phyloP scores from a whole-genome alignment of 2,888 invertebrate species.

The Tachina lurida region DNA sequence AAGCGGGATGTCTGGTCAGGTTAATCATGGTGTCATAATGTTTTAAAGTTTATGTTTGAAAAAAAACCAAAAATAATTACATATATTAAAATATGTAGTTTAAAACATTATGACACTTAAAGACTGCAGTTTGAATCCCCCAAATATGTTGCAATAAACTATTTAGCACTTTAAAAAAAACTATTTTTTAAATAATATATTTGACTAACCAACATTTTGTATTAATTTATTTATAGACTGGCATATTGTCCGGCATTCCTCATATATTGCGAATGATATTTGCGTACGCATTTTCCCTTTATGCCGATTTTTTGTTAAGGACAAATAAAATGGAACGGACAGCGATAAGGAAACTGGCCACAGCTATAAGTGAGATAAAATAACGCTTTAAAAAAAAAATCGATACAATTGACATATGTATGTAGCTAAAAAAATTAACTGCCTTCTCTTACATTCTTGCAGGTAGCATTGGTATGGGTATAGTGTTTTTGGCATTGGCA shows the following conservation, averaged over 20 bases:
- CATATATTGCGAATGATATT: slow-evolving; percentile 86
- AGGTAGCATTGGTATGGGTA: slow-evolving; percentile 86
- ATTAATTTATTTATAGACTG: slow-evolving; percentile 80
- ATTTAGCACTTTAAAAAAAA: too few species aligned
- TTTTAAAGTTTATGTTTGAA: too few species aligned
- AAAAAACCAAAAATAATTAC: too few species aligned
- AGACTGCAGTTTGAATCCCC: too few species aligned
- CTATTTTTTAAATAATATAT: neutral
- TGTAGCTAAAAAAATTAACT: neutral
- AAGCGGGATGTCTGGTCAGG: too few species aligned
- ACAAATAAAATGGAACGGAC: slow-evolving; percentile 85
- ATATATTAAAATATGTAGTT: too few species aligned
- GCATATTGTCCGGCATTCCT: slow-evolving; percentile 86
- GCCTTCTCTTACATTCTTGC: slow-evolving; percentile 15
- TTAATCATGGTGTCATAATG: too few species aligned
- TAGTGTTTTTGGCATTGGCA: slow-evolving; percentile 85
- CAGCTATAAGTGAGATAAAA: slow-evolving; percentile 84
- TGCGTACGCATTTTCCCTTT: slow-evolving; percentile 84
- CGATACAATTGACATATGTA: too few species aligned
- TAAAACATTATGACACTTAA: too few species aligned
- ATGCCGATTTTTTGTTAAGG: slow-evolving; percentile 86
- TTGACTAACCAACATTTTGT: neutral
- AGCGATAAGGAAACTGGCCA: slow-evolving; percentile 87
- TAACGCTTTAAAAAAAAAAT: too few species aligned
- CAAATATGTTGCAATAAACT: too few species aligned